Evolutionary conservation across 2,888 invertebrate species (phyloP).

Genomic region (Tethea ocularis): DNA sequence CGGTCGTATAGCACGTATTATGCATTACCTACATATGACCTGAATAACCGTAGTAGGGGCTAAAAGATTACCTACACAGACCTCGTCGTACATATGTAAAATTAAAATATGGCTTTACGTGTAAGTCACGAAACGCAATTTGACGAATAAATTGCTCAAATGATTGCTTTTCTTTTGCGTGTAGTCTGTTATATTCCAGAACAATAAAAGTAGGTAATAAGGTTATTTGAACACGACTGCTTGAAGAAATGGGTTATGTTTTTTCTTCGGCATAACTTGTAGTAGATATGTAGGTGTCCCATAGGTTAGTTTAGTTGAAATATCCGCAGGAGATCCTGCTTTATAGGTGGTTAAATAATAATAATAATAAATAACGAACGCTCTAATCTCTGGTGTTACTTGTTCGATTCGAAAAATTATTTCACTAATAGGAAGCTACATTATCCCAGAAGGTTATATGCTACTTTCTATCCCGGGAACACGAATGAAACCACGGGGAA

Average conservation of each 20-base stretch:
- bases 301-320: too few relatives aligned
- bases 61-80: neutral
- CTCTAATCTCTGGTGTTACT: too few relatives aligned
- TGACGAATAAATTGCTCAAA: neutral
- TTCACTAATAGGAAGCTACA: too few relatives aligned
- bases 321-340: too few relatives aligned
- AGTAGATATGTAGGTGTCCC: too few relatives aligned
- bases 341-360: too few relatives aligned
- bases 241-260: neutral
- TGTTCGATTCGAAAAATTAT: too few relatives aligned
- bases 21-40: neutral
- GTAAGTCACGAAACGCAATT: neutral
- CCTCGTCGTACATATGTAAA: neutral
- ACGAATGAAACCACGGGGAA: too few relatives aligned
- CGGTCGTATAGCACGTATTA: neutral
- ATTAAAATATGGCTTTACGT: neutral
- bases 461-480: too few relatives aligned
- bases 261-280: too few relatives aligned
- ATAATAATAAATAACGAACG: too few relatives aligned
- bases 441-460: too few relatives aligned
- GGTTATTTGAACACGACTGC: neutral
- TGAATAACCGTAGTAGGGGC: neutral
- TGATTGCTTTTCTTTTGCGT: neutral
- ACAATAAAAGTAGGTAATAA: neutral
- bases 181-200: neutral